Percentiles rank a stretch among this genome's conserved stretches.
Conservation (phyloP, 2,113 vertebrate species). For the Daboia siamensis region DNA sequence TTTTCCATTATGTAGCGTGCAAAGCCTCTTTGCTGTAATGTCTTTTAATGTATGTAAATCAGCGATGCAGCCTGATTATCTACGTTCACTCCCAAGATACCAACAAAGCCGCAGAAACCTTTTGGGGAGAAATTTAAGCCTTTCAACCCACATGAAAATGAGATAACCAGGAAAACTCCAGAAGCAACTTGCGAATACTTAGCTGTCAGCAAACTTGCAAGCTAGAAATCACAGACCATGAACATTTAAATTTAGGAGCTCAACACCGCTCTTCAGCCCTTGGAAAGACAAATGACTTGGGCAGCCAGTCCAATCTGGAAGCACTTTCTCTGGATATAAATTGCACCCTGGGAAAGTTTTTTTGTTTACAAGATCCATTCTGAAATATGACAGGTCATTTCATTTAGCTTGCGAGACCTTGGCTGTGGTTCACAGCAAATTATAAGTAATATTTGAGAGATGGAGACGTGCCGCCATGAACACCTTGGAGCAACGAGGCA, state of each 20-base stretch:
- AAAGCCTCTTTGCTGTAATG: not conserved
- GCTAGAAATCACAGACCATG: constrained; percentile 15
- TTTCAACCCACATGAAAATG: not conserved
- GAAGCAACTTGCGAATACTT: not conserved
- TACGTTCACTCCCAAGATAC: not conserved
- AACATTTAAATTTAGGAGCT: constrained; percentile 21
- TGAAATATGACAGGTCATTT: constrained; percentile 31
- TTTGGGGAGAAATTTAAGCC: not conserved
- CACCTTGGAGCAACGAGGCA: not conserved
- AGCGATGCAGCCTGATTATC: not conserved
- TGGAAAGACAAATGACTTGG: constrained; percentile 24
- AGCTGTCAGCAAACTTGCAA: not conserved
- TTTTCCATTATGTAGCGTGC: not conserved
- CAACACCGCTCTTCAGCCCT: not conserved
- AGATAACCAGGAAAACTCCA: not conserved
- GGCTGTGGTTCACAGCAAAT: constrained; percentile 6
- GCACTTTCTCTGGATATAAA: constrained; percentile 18
- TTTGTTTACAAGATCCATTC: constrained; percentile 27
- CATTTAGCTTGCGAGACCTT: constrained; percentile 5
- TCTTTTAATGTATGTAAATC: not conserved
- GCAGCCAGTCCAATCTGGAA: constrained; percentile 13
- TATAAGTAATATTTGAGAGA: constrained; percentile 7
- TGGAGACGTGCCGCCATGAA: not conserved
- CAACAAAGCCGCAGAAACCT: not conserved
- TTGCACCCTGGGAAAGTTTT: not conserved